A percentile compares a stretch with the other conserved stretches of the same genome.
Conservation (phyloP, 2,797 vertebrate genomes). For the Microctenopoma stevenorrisi region DNA sequence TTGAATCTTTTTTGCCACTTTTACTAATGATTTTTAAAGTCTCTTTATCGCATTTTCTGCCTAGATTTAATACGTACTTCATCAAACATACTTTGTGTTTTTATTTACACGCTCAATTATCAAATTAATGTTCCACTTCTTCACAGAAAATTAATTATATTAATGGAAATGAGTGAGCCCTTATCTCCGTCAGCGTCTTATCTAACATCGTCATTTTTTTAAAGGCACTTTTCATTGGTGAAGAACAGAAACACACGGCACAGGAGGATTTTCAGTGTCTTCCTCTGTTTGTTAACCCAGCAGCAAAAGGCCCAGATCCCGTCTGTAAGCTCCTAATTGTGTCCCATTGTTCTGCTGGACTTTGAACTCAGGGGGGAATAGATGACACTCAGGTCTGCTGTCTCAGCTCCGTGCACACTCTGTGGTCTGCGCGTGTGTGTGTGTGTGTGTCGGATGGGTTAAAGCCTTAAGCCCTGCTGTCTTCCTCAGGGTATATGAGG, state of each 20-base stretch:
- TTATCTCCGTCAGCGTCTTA: too few relatives aligned
- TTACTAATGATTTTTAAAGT: background rate
- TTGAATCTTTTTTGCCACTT: too few relatives aligned
- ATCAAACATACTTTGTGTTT: background rate
- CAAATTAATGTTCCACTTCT: slow-evolving; percentile 9
- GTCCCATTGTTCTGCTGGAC: slow-evolving; percentile 78
- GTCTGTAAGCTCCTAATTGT: slow-evolving; percentile 83
- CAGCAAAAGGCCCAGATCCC: slow-evolving; percentile 70
- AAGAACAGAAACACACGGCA: slow-evolving; percentile 19
- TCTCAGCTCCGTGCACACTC: slow-evolving; percentile 44
- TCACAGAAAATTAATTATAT: slow-evolving; percentile 37
- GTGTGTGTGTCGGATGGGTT: slow-evolving; percentile 25
- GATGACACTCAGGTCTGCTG: slow-evolving; percentile 67
- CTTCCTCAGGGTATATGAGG: slow-evolving; percentile 56
- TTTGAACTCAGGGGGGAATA: slow-evolving; percentile 79
- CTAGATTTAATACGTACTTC: background rate
- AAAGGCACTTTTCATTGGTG: background rate
- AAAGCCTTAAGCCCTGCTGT: slow-evolving; percentile 49
- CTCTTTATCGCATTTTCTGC: background rate
- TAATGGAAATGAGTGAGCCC: slow-evolving; percentile 46
- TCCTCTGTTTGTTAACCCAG: slow-evolving; percentile 49
- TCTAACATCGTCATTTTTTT: slow-evolving; percentile 1
- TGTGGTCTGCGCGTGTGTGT: slow-evolving; percentile 34
- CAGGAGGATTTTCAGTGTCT: slow-evolving; percentile 7
- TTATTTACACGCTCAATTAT: slow-evolving; percentile 6